phyloP scores from a whole-genome alignment of 2,797 vertebrate genomes.

The Staurois parvus region DNA sequence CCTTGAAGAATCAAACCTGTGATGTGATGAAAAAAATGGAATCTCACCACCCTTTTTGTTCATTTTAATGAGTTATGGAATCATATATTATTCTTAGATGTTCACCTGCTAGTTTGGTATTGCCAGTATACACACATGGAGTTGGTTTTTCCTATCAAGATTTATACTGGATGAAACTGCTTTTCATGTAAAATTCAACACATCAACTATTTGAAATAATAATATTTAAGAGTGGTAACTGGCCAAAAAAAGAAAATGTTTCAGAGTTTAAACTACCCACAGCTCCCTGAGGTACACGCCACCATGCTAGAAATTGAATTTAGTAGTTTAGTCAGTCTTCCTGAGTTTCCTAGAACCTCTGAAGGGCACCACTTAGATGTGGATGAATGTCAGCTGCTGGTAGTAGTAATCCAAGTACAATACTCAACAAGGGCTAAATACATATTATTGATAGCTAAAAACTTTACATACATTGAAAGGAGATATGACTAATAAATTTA shows the following conservation, averaged over 20 bases:
- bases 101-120: conserved; percentile 59
- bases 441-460: not conserved
- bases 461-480: not conserved
- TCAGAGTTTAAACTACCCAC: conserved; percentile 59
- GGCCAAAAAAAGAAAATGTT: conserved; percentile 61
- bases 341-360: conserved; percentile 47
- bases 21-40: conserved; percentile 64
- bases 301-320: conserved; percentile 61
- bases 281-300: conserved; percentile 50
- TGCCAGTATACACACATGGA: conserved; percentile 63
- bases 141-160: conserved; percentile 63
- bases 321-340: conserved; percentile 57
- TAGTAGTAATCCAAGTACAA: conserved; percentile 33
- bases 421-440: not conserved
- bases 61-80: conserved; percentile 61
- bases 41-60: conserved; percentile 62
- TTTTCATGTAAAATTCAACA: conserved; percentile 64
- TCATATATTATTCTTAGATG: conserved; percentile 64
- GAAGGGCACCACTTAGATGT: conserved; percentile 51
- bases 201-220: conserved; percentile 63
- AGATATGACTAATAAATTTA: not conserved
- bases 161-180: conserved; percentile 61
- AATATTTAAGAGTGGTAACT: conserved; percentile 62
- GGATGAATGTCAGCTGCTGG: conserved; percentile 57
- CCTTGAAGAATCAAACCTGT: conserved; percentile 61